Evolutionary conservation across 2,797 vertebrate species (phyloP).

Genomic region (Pipistrellus pipistrellus): DNA sequence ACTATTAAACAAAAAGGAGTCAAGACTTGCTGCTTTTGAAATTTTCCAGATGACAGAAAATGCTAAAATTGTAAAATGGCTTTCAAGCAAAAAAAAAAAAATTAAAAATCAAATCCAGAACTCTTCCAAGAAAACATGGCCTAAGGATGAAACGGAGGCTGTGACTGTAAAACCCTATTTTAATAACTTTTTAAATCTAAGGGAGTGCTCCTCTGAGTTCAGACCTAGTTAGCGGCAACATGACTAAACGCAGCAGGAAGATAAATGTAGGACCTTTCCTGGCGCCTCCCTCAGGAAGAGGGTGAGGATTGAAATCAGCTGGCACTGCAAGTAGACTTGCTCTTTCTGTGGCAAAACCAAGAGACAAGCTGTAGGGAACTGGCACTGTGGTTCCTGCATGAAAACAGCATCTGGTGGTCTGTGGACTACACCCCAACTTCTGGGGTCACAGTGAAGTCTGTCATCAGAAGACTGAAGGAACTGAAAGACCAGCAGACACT

Average conservation of each 20-base stretch:
- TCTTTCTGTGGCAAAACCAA: not conserved
- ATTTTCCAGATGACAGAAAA: constrained; percentile 24
- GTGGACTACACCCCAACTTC: not conserved
- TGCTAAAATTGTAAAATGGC: constrained; percentile 1
- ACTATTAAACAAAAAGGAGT: constrained; percentile 23
- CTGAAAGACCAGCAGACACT: not conserved
- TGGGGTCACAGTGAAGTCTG: not conserved
- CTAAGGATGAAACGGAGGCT: not conserved
- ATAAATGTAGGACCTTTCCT: not conserved
- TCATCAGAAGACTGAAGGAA: not conserved
- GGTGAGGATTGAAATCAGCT: not conserved
- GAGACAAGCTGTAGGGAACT: not conserved
- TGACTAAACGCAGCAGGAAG: not conserved
- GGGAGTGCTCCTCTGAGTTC: not conserved
- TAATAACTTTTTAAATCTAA: constrained; percentile 3
- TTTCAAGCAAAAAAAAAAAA: not conserved
- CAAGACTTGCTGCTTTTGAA: constrained; percentile 25
- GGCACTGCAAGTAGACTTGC: not conserved
- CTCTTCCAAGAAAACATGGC: not conserved
- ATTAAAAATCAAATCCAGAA: not conserved
- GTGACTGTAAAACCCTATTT: not conserved
- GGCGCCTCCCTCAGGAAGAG: not conserved
- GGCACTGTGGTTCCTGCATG: not conserved
- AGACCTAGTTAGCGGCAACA: not conserved
- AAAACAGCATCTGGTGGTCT: not conserved